Evolutionary conservation across 1,140 invertebrate species (phyloP).

Genomic region (Bombus consobrinus): DNA sequence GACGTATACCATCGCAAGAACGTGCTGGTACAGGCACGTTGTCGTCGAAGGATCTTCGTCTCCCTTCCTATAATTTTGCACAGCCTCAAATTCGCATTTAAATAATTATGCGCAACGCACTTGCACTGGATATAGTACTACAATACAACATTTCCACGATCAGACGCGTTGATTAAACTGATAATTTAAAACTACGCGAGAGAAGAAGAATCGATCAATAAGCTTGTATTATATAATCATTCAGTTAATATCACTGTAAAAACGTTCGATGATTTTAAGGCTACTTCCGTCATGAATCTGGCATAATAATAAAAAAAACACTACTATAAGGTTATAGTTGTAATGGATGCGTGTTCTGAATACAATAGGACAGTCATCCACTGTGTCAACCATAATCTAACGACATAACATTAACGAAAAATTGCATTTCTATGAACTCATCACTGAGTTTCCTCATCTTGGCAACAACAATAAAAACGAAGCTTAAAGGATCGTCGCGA

Average conservation of each 20-base stretch:
- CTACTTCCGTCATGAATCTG: no score
- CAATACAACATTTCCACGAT: neutral
- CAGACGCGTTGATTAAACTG: neutral
- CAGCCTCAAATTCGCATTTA: conserved; percentile 36
- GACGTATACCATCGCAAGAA: conserved; percentile 62
- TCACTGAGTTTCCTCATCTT: neutral
- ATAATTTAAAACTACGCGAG: no score
- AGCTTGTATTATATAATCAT: no score
- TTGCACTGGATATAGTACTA: neutral
- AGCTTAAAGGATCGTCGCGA: neutral
- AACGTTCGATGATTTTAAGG: no score
- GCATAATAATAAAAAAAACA: no score
- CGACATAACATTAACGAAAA: neutral
- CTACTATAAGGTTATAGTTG: no score
- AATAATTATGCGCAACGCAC: conserved; percentile 44
- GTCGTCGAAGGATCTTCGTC: conserved; percentile 32
- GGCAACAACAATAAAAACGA: neutral
- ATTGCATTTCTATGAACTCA: neutral
- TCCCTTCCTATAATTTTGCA: conserved; percentile 35
- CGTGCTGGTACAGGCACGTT: conserved; percentile 45
- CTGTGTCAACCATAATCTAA: neutral
- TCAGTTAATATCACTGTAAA: no score
- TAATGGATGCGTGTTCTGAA: no score
- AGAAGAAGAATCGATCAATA: no score
- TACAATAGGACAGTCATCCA: no score